A percentile compares a stretch with the other conserved stretches of the same genome.
These are phyloP conservation scores for Pampus argenteus DNA, from an alignment of 2,797 vertebrate genomes.

Conservation along the genomic window DNA sequence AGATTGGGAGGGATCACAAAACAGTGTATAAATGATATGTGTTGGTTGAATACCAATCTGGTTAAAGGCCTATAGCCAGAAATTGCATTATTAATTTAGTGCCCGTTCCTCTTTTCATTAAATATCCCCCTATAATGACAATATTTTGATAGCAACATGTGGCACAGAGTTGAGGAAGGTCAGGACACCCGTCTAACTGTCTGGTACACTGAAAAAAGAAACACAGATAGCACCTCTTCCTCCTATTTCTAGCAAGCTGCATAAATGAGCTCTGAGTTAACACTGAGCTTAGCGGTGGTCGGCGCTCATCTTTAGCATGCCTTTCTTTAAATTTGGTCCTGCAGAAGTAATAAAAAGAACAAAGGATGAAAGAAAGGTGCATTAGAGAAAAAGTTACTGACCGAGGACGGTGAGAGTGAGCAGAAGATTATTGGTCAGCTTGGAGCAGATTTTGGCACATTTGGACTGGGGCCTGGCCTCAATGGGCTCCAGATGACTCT, in stretches of 20 bases:
- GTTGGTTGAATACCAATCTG: constrained; percentile 15
- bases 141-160: constrained; percentile 69
- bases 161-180: constrained; percentile 63
- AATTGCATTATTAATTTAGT: constrained; percentile 9
- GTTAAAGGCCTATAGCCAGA: constrained; percentile 18
- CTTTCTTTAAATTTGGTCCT: not conserved
- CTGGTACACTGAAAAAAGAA: constrained; percentile 46
- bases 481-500: constrained; percentile 91
- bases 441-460: constrained; percentile 89
- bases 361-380: constrained; percentile 12
- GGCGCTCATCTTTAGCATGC: not conserved
- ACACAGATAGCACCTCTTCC: constrained; percentile 70
- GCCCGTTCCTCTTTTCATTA: constrained; percentile 49
- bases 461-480: constrained; percentile 85
- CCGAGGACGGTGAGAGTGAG: constrained; percentile 95
- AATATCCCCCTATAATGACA: constrained; percentile 24
- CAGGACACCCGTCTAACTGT: constrained; percentile 61
- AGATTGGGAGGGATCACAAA: not conserved
- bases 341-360: not conserved
- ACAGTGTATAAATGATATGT: constrained; percentile 13
- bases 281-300: constrained; percentile 28
- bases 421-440: constrained; percentile 93
- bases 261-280: constrained; percentile 34
- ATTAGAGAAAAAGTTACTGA: constrained; percentile 52
- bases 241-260: constrained; percentile 33